A percentile compares a stretch with the other conserved stretches of the same genome.
Evolutionary conservation across 2,797 vertebrate species (phyloP).

Genomic region (Furcifer pardalis): DNA sequence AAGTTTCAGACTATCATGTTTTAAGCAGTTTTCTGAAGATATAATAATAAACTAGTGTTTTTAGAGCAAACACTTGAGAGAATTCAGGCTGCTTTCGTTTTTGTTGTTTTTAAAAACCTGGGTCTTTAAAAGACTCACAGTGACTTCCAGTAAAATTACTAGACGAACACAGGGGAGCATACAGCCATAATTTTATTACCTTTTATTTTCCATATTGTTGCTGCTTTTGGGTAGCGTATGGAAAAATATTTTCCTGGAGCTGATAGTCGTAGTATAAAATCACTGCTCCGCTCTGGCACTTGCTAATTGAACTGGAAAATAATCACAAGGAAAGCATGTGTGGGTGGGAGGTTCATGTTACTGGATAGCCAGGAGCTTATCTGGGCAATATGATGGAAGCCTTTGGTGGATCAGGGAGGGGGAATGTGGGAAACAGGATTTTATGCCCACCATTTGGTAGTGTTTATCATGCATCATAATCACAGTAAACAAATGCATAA

Average conservation of each 20-base stretch:
- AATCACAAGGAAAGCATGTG: conserved; percentile 19
- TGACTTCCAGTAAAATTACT: not conserved
- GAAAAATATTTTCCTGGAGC: conserved; percentile 58
- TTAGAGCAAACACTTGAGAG: not conserved
- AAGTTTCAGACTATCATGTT: not conserved
- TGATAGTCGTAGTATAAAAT: conserved; percentile 35
- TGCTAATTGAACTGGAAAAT: conserved; percentile 41
- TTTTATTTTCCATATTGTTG: conserved; percentile 56
- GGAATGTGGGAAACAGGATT: conserved; percentile 12
- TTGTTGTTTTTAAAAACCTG: not conserved
- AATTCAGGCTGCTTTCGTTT: not conserved
- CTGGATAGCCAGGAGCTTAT: not conserved
- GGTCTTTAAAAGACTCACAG: not conserved
- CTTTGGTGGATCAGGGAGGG: not conserved
- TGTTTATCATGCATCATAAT: conserved; percentile 14
- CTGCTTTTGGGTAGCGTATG: conserved; percentile 1
- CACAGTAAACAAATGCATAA: conserved; percentile 1
- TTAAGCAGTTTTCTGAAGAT: not conserved
- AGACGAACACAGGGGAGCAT: not conserved
- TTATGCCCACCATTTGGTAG: conserved; percentile 19
- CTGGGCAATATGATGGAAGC: conserved; percentile 7
- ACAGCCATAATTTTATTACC: conserved; percentile 51
- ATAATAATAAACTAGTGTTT: not conserved
- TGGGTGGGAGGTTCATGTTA: not conserved
- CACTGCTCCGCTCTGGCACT: conserved; percentile 37